Evolutionary conservation across 92 coral and sea anemone genomes (phyloP), one percentile per base, ranked within the genome.

Genomic region (Hydrozoanthus gracilis): DNA sequence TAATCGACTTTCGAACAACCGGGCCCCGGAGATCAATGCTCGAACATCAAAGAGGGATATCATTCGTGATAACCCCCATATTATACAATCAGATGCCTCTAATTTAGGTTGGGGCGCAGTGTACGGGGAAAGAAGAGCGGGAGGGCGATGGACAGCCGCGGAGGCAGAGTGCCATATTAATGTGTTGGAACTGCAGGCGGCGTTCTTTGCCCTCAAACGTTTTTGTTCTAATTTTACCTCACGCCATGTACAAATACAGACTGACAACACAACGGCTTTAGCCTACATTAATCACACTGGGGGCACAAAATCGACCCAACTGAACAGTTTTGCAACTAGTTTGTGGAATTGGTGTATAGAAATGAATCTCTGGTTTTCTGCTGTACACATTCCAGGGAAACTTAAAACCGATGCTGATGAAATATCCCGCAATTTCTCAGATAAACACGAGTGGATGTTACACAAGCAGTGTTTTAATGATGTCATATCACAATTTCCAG

Each of bases 401-500:
- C 71, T 71, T 46, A 86, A 78, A 49, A 65, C 72, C 35, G 68
- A 77, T 44, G 95, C 93, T 14, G 95, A 90, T 73, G 89, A 77
- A 44, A 77, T 88, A 82, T 88, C 93, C 49, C 84, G 93, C 16
- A 55, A 51, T 12, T 80, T 92, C 51, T 89, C 91, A 48, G 95
- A 92, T 84, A 91, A 88, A 12, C 90, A 88, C 78, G 93, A 90
- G 79, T 90, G 95, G 95, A 85, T 61, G 79, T 84, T 93, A 11
- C 83, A 82, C 77, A 77, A 83, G 46, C 69, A 71, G 51, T 47
- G 8, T 39, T 89, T 89, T 71, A 61, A 76, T 48, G 76, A 87
- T 16, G 88, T 90, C 18, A 35, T 78, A 73, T 44, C 66, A 17
- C 56, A 48, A 15, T 88, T 82, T 51, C 91, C 95, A 39, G 50